These are phyloP conservation scores for Melanotaenia pygmaea DNA, from an alignment of 2,797 vertebrate genomes.

Conservation along the genomic window DNA sequence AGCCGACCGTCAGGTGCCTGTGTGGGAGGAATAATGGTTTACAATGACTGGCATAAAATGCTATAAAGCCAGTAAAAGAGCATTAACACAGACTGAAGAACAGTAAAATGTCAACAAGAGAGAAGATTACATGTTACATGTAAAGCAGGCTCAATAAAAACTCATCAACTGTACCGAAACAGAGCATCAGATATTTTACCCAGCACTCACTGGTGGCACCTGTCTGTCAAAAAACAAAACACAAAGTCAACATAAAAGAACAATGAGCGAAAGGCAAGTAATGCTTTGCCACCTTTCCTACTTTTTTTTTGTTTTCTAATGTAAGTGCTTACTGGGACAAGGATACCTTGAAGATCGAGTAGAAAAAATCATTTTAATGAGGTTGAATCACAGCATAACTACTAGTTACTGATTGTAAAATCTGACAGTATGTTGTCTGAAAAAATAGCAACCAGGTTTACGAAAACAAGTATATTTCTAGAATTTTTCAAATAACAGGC, in stretches of 20 bases:
- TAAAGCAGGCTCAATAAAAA: conserved; percentile 40
- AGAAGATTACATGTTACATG: conserved; percentile 16
- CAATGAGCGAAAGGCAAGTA: neutral
- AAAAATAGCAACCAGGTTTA: neutral
- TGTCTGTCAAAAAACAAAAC: neutral
- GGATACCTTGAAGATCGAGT: neutral
- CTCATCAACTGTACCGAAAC: conserved; percentile 23
- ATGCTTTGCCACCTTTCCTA: neutral
- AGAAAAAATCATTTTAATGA: neutral
- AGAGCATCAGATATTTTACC: neutral
- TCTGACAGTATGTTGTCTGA: neutral
- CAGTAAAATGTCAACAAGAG: conserved; percentile 53
- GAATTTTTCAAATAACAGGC: neutral
- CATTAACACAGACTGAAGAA: conserved; percentile 40
- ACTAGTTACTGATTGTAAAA: neutral
- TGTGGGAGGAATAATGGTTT: conserved; percentile 53
- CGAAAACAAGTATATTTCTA: neutral
- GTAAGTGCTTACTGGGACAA: neutral
- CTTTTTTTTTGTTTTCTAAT: neutral
- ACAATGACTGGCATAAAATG: conserved; percentile 56
- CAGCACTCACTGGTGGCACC: neutral
- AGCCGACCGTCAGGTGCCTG: conserved; percentile 21
- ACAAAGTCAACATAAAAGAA: neutral
- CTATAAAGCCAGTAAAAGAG: conserved; percentile 53
- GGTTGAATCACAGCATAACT: neutral